A percentile compares a stretch with the other conserved stretches of the same genome.
Conservation (phyloP, 2,797 vertebrate species). For the Sciurus vulgaris region DNA sequence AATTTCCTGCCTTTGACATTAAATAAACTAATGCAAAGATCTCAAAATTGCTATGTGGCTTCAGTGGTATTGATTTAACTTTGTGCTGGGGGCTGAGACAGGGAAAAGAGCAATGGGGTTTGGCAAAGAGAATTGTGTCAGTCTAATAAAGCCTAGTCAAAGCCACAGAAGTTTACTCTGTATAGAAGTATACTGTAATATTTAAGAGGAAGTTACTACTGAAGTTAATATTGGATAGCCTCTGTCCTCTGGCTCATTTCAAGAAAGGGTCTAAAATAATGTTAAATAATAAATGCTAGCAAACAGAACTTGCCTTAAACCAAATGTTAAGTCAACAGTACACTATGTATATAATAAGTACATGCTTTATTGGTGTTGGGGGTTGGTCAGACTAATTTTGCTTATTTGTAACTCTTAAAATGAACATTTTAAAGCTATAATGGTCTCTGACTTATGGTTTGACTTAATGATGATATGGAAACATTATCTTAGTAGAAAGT, state of each 20-base stretch:
- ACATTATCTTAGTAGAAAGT: not conserved
- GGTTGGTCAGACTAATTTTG: not conserved
- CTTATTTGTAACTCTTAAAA: slow-evolving; percentile 26
- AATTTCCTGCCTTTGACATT: slow-evolving; percentile 41
- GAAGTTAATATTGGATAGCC: slow-evolving; percentile 7
- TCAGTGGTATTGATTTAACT: slow-evolving; percentile 44
- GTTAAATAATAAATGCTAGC: slow-evolving; percentile 67
- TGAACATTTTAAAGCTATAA: slow-evolving; percentile 40
- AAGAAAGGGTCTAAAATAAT: slow-evolving; percentile 59
- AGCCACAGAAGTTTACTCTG: not conserved
- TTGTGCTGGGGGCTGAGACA: not conserved
- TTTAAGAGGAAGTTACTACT: slow-evolving; percentile 6
- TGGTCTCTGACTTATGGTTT: not conserved
- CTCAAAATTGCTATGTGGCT: slow-evolving; percentile 39
- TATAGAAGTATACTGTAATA: not conserved
- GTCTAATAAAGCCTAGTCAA: not conserved
- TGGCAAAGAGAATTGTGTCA: not conserved
- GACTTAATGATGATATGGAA: not conserved
- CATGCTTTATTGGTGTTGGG: not conserved
- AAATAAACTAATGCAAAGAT: slow-evolving; percentile 68
- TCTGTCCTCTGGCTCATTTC: slow-evolving; percentile 24
- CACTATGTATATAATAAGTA: slow-evolving; percentile 23
- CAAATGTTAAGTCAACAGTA: slow-evolving; percentile 48
- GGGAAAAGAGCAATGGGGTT: not conserved
- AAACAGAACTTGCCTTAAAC: slow-evolving; percentile 52